Evolutionary conservation across 2,888 invertebrate species (phyloP).

Genomic region (Drosophila siamana): DNA sequence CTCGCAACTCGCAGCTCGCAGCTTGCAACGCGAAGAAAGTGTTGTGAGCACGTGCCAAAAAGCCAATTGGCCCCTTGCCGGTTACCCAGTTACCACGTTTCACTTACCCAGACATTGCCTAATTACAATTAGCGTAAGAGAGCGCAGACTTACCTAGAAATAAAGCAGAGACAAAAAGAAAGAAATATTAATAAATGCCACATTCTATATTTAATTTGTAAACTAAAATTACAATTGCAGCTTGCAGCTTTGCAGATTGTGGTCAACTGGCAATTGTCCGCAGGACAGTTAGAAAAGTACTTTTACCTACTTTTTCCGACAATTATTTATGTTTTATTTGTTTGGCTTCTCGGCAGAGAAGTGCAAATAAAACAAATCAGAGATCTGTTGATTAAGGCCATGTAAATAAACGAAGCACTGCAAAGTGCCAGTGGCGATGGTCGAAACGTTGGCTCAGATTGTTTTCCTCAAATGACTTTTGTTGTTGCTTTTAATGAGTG

Average conservation of each 20-base stretch:
- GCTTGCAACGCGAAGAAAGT: conserved; percentile 59
- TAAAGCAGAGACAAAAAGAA: conserved; percentile 3
- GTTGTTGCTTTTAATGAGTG: conserved; percentile 49
- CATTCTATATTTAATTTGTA: conserved; percentile 45
- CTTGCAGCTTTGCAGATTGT: conserved; percentile 35
- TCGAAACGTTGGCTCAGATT: conserved; percentile 6
- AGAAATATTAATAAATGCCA: conserved; percentile 41
- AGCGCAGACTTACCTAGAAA: conserved; percentile 58
- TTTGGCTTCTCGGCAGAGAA: conserved; percentile 21
- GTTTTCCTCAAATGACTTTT: conserved; percentile 34
- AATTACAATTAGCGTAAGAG: neutral
- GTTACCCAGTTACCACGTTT: conserved; percentile 68
- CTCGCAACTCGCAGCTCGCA: too few relatives aligned
- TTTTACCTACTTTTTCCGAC: conserved; percentile 31
- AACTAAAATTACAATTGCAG: conserved; percentile 35
- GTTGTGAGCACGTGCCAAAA: conserved; percentile 63
- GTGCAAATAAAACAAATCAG: conserved; percentile 30
- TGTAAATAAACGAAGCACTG: conserved; percentile 4
- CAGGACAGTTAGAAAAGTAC: conserved; percentile 48
- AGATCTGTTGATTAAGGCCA: conserved; percentile 6
- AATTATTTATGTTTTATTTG: conserved; percentile 18
- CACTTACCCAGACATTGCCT: conserved; percentile 51
- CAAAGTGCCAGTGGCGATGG: conserved; percentile 27
- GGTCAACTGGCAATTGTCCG: conserved; percentile 28
- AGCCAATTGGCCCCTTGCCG: conserved; percentile 10